Percentiles rank a stretch among this genome's conserved stretches.
phyloP scores from a whole-genome alignment of 2,113 vertebrate species.

The Loxodonta africana region DNA sequence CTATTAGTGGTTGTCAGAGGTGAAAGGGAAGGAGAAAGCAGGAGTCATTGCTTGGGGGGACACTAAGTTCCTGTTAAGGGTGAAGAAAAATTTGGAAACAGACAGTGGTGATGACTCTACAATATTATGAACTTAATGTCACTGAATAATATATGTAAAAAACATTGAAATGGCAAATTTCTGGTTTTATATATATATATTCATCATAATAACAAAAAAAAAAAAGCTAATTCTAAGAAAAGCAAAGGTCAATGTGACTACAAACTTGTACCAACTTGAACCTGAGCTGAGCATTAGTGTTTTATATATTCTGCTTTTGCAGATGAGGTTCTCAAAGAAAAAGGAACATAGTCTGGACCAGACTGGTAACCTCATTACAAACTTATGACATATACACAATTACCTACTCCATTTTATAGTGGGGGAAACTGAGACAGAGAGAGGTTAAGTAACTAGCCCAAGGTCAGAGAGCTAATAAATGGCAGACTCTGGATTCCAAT shows the following conservation, averaged over 20 bases:
- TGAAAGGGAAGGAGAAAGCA: background rate
- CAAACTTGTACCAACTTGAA: background rate
- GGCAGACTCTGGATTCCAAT: background rate
- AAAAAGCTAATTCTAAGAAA: background rate
- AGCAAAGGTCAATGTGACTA: background rate
- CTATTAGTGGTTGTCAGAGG: background rate
- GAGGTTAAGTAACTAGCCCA: background rate
- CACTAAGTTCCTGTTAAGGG: too few species aligned
- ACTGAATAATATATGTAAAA: too few species aligned
- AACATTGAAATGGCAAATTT: too few species aligned
- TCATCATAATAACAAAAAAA: too few species aligned
- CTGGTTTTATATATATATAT: too few species aligned
- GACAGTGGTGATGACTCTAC: background rate
- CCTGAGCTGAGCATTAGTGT: background rate
- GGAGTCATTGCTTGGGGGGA: background rate
- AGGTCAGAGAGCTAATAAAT: background rate
- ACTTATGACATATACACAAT: background rate
- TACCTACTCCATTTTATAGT: constrained; percentile 6
- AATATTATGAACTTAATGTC: background rate
- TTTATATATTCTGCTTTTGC: background rate
- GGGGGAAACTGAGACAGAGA: background rate
- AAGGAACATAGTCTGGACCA: background rate
- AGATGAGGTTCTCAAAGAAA: background rate
- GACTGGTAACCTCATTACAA: background rate
- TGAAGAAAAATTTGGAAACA: background rate